A percentile compares a stretch with the other conserved stretches of the same genome.
Evolutionary conservation across 23 tunicate species (phyloP).

Genomic region (Ascidia mentula): DNA sequence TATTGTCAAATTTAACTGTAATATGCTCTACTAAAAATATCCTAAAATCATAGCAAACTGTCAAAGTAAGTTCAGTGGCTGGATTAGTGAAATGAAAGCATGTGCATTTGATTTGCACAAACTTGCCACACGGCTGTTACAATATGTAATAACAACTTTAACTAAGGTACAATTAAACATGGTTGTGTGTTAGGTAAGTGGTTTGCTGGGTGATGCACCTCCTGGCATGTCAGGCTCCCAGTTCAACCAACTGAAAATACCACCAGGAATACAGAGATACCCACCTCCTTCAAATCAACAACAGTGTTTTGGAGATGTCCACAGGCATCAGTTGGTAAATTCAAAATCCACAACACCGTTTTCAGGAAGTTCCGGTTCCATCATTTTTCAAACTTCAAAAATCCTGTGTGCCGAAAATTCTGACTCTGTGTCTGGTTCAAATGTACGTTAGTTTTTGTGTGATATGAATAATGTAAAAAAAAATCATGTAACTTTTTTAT

Average conservation of each 20-base stretch:
- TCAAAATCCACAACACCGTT: background rate
- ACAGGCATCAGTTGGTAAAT: background rate
- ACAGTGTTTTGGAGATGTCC: background rate
- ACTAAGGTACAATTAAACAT: no score
- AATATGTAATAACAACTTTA: no score
- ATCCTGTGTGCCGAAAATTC: background rate
- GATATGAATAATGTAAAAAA: background rate
- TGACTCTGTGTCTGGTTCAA: background rate
- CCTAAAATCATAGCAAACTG: no score
- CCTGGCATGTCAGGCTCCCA: background rate
- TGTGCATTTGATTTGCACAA: no score
- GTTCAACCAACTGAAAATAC: background rate
- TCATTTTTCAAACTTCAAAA: background rate
- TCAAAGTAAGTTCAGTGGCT: no score
- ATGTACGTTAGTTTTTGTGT: background rate
- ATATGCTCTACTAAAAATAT: no score
- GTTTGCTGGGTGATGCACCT: constrained; percentile 5
- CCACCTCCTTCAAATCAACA: background rate
- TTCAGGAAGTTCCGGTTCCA: background rate
- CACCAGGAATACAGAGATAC: background rate
- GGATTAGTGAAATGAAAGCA: no score
- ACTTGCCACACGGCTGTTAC: no score
- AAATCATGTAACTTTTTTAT: background rate
- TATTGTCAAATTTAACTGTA: no score
- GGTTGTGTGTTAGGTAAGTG: background rate